These are phyloP conservation scores for Rhizomys pruinosus DNA, from an alignment of 2,113 vertebrate genomes.

Conservation along the genomic window DNA sequence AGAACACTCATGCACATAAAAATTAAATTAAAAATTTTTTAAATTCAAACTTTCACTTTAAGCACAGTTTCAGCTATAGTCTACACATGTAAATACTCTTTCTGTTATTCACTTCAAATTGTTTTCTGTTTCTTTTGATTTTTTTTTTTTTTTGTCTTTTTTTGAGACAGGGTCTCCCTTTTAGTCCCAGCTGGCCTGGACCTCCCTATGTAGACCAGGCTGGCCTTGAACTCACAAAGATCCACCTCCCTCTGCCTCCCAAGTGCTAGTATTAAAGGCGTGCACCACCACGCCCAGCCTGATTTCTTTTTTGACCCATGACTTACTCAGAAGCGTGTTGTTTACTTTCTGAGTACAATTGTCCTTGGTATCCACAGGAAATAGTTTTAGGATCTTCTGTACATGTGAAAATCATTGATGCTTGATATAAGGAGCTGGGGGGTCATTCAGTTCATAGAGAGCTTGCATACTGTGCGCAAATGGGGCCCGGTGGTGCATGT, in stretches of 20 bases:
- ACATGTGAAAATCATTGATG: background rate
- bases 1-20: no score
- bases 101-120: background rate
- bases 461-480: background rate
- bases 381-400: background rate
- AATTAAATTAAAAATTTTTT: no score
- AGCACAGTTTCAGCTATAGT: background rate
- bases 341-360: background rate
- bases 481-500: background rate
- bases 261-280: no score
- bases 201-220: no score
- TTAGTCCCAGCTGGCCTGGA: no score
- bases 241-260: no score
- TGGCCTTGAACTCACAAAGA: no score
- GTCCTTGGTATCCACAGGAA: background rate
- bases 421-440: background rate
- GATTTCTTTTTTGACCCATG: background rate
- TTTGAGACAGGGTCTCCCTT: no score
- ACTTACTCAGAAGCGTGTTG: background rate
- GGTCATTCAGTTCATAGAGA: background rate
- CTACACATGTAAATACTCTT: background rate
- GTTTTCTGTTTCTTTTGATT: conserved; percentile 9
- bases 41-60: background rate
- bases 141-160: no score
- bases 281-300: no score